Conservation (phyloP, 2,888 invertebrate species). For the Drosophila kuntzei region DNA sequence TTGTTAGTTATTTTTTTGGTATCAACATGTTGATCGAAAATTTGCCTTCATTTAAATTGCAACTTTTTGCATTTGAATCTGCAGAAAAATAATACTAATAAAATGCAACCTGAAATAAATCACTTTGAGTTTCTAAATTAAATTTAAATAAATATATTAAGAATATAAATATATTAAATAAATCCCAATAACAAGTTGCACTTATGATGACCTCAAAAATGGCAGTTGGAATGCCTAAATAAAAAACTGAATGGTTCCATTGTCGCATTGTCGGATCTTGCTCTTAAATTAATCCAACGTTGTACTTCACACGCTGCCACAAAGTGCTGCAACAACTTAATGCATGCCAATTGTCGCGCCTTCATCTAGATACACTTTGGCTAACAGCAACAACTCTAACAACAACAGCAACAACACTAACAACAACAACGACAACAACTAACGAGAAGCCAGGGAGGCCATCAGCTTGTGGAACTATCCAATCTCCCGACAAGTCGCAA, state of each 20-base stretch:
- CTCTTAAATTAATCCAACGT: slow-evolving; percentile 58
- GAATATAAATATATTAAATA: too few relatives aligned
- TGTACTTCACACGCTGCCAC: slow-evolving; percentile 74
- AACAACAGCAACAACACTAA: slow-evolving; percentile 27
- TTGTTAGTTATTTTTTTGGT: too few relatives aligned
- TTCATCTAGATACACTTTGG: slow-evolving; percentile 82
- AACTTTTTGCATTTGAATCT: too few relatives aligned
- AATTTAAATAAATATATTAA: too few relatives aligned
- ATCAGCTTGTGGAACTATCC: slow-evolving; percentile 52
- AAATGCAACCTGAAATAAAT: too few relatives aligned
- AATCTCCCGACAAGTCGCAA: slow-evolving; percentile 65
- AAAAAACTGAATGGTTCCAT: slow-evolving; percentile 7
- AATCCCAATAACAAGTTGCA: not conserved
- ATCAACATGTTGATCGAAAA: too few relatives aligned
- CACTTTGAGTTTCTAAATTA: too few relatives aligned
- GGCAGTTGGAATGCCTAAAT: not conserved
- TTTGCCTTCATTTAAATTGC: too few relatives aligned
- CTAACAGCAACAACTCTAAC: slow-evolving; percentile 55
- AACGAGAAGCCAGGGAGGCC: slow-evolving; percentile 64
- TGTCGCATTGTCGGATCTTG: slow-evolving; percentile 56
- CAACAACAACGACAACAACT: slow-evolving; percentile 30
- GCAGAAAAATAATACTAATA: too few relatives aligned
- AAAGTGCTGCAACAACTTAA: slow-evolving; percentile 73
- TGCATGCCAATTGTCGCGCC: slow-evolving; percentile 81
- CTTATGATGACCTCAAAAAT: not conserved